Base-by-base conservation (phyloP, 92 coral and sea anemone species). In the Siderastrea siderea region DNA sequence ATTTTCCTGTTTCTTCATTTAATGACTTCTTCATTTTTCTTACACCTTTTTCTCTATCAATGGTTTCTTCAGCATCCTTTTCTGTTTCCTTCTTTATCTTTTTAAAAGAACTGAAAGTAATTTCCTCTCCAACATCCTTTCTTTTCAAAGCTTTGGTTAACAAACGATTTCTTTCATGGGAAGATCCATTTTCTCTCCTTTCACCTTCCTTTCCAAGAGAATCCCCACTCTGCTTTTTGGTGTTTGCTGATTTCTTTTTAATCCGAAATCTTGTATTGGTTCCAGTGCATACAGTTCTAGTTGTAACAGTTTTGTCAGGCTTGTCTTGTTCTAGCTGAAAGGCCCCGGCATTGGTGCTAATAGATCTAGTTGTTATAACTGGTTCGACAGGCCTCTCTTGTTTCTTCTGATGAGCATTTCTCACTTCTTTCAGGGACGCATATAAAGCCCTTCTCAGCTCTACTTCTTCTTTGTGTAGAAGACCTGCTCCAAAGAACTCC, bases 401-500 rank as follows among this genome's bases (percentile, higher is more conserved):
- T 46, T 59, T 77, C 55, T 62, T 62, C 13, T 17, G 13, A 17
- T 73, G 71, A 7, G 52, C 62, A 74, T 78, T 89, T 72, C 92
- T 92, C 54, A 93, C 85, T 55, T 90, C 92, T 13, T 57, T 81
- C 61, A 98, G 75, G 49, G 99, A 98, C 6, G 98, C 99, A 77
- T 95, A 91, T n/a, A 98, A 85, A 1, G 99, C 99, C 60, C 94
- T 86, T 49, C 98, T 86, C 68, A 98, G 79, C 1, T 98, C 97
- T 2, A 96, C 74, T 85, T 98, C 99, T 65, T 98, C 99, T 76
- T 94, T 96, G 90, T 95, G 99, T 6, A 95, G 84, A 65, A 98
- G 92, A 19, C 99, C 95, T 50, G 72, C 95, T 59, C 85, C 71
- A 68, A 84, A 91, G 79, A 91, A 94, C 51, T 91, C 95, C 96